Conservation (phyloP, 2,797 vertebrate species). For the Gymnothorax javanicus region DNA sequence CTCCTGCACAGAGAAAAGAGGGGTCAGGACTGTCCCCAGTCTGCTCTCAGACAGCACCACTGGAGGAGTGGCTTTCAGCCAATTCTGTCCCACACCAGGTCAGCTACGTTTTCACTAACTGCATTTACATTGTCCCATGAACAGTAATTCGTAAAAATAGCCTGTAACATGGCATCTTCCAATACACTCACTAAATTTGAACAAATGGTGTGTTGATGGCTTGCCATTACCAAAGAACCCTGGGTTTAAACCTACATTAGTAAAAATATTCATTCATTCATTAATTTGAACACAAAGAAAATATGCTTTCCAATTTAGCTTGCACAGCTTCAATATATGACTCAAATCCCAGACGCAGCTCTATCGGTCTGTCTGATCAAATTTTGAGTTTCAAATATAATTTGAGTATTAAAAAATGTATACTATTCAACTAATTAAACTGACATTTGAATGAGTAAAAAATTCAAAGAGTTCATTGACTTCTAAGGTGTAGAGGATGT, state of each 20-base stretch:
- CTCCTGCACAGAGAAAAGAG: slow-evolving; percentile 72
- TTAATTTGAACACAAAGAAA: not conserved
- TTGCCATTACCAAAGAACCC: not conserved
- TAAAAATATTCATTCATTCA: not conserved
- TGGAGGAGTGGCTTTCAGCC: not conserved
- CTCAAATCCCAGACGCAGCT: not conserved
- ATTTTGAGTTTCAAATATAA: not conserved
- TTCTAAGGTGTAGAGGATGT: too few relatives aligned
- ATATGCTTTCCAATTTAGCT: not conserved
- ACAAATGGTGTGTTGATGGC: not conserved
- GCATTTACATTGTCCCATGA: too few relatives aligned
- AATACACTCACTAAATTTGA: not conserved
- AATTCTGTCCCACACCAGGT: not conserved
- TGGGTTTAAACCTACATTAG: not conserved
- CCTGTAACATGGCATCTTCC: not conserved
- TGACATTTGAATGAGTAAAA: not conserved
- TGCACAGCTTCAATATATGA: not conserved
- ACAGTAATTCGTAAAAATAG: not conserved
- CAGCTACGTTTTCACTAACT: not conserved
- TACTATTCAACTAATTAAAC: not conserved
- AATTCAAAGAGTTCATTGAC: too few relatives aligned
- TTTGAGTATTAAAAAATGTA: too few relatives aligned
- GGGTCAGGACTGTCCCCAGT: not conserved
- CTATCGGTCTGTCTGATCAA: too few relatives aligned
- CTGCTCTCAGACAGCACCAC: not conserved